Percentiles rank a stretch among this genome's conserved stretches.
These are phyloP conservation scores for Melanotus villosus DNA, from an alignment of 2,888 invertebrate species.

Conservation along the genomic window DNA sequence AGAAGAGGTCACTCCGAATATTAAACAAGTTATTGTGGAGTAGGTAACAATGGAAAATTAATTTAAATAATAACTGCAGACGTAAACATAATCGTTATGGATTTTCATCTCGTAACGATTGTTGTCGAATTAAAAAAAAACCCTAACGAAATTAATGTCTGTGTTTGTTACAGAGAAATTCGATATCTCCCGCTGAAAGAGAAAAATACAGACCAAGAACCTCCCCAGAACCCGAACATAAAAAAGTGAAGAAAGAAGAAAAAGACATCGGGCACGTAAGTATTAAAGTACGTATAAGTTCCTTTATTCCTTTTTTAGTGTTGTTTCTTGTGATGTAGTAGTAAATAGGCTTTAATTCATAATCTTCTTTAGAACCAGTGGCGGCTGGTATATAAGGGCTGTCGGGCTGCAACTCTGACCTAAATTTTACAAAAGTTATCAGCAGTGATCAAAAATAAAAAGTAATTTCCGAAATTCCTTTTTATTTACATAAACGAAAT, in stretches of 20 bases:
- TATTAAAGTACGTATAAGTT: constrained; percentile 66
- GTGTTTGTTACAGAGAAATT: constrained; percentile 76
- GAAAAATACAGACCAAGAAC: constrained; percentile 88
- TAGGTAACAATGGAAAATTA: constrained; percentile 22
- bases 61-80: constrained; percentile 9
- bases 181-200: constrained; percentile 86
- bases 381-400: no score
- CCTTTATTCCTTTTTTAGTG: constrained; percentile 7
- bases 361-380: no score
- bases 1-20: not conserved
- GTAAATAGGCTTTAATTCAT: no score
- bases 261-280: constrained; percentile 84
- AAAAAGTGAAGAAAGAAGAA: constrained; percentile 88
- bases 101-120: not conserved
- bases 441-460: no score
- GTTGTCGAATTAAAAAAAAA: not conserved
- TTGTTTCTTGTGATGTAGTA: no score
- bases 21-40: constrained; percentile 14
- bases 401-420: no score
- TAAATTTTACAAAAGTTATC: no score
- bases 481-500: no score
- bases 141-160: not conserved
- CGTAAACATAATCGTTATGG: constrained; percentile 14
- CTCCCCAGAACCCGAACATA: constrained; percentile 80
- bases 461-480: no score